Conservation (phyloP, 2,797 vertebrate genomes). For the Girardinus metallicus region DNA sequence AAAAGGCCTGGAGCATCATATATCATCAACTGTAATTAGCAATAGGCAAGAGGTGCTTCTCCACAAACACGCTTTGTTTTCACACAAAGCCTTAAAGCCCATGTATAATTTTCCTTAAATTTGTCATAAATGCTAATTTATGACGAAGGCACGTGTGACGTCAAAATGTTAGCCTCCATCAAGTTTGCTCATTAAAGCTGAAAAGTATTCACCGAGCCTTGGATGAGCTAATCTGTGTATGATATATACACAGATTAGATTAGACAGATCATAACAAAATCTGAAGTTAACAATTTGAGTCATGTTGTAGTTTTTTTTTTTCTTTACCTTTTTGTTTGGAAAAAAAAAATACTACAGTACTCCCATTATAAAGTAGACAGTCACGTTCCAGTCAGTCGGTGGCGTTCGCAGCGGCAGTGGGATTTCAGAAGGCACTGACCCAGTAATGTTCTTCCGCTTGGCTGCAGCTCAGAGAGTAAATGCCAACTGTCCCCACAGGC, state of each 20-base stretch:
- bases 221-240: background rate
- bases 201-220: background rate
- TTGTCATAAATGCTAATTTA: background rate
- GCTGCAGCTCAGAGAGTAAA: slow-evolving; percentile 43
- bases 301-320: background rate
- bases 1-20: background rate
- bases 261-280: too few species aligned
- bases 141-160: background rate
- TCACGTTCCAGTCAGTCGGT: slow-evolving; percentile 11
- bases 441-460: slow-evolving; percentile 50
- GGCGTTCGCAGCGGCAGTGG: background rate
- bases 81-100: background rate
- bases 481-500: slow-evolving; percentile 31
- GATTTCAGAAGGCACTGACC: slow-evolving; percentile 47
- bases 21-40: background rate
- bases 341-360: background rate
- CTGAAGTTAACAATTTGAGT: background rate
- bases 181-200: background rate
- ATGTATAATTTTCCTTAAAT: background rate
- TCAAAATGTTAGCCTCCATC: background rate
- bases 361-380: background rate
- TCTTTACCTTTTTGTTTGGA: background rate
- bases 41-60: background rate
- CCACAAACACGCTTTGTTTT: background rate
- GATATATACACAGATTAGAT: too few species aligned